Base-by-base conservation (phyloP, 2,888 invertebrate genomes). In the Orthonychiurus folsomi region DNA sequence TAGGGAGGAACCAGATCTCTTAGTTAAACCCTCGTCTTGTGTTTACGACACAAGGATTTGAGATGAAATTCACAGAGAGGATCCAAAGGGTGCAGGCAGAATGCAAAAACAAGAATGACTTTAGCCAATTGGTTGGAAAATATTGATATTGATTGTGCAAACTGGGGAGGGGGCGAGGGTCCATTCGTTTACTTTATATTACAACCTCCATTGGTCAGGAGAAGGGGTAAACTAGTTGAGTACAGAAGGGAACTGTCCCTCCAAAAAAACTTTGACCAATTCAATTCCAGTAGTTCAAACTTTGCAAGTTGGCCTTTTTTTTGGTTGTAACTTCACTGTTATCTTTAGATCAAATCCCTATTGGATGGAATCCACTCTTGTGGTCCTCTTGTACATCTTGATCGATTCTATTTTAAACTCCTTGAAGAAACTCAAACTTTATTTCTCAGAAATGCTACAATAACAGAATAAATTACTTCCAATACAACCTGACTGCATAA, bases 121-220 rank as follows among this genome's bases (percentile, higher is more conserved):
- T 47, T n/a, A 27, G 27, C n/a, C 24, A 56, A 48, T 56, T 61
- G 24, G 27, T 25, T 50, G 27, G 37, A 56, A 56, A 48, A 48
- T 26, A 56, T 56, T 61, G 61, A 50, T 50, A 54, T 55, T 55
- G 55, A 48, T 55, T 57, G 56, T 61, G 28, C 50, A 27, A 56
- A 61, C 56, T 26, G 15, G 26, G n/a, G 50, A 61, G 23, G 28
- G 9, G 15, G 37, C 5, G 15, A 37, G 37, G 37, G 37, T 37
- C 37, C 37, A 37, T 37, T 15, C 37, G 37, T 37, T 37, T 37
- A 37, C 37, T 37, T 37, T 37, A 37, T 37, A 37, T 37, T 37
- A 37, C 37, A 37, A 9, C 15, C 37, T 37, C 37, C 37, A 37
- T 15, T 37, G 37, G 37, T 37, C 37, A 37, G 37, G 15, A 15